A percentile compares a stretch with the other conserved stretches of the same genome.
phyloP scores from a whole-genome alignment of 2,113 vertebrate species.

The Gasterosteus nipponicus region DNA sequence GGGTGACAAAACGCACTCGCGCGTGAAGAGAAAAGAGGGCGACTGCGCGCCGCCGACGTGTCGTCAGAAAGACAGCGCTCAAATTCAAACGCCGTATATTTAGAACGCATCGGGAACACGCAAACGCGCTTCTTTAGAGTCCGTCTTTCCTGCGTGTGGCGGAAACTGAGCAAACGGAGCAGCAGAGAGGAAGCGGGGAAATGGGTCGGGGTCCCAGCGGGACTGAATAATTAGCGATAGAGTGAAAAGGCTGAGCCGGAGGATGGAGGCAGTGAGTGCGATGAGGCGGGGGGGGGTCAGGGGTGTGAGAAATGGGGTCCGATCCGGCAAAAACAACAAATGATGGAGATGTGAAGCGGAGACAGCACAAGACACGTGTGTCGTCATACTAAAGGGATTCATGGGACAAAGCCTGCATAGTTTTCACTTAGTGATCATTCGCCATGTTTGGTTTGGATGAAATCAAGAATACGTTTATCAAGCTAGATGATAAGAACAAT shows the following conservation, averaged over 20 bases:
- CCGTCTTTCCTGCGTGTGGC: background rate
- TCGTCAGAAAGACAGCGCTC: background rate
- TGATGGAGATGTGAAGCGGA: constrained; percentile 23
- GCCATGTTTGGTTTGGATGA: background rate
- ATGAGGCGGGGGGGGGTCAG: background rate
- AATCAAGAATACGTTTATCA: background rate
- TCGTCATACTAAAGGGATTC: background rate
- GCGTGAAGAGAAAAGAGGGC: background rate
- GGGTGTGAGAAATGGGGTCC: constrained; percentile 38
- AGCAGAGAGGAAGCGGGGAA: constrained; percentile 13
- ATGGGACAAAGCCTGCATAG: background rate
- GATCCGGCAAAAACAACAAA: constrained; percentile 15
- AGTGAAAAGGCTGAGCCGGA: background rate
- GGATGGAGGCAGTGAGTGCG: constrained; percentile 23
- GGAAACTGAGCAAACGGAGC: constrained; percentile 26
- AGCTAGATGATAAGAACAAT: background rate
- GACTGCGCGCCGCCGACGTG: background rate
- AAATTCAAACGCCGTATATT: constrained; percentile 13
- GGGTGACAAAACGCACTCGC: constrained; percentile 32
- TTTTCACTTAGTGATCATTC: background rate
- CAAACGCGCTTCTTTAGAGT: background rate
- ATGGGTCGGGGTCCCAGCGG: constrained; percentile 17
- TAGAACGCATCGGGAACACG: background rate
- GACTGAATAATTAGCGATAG: constrained; percentile 39
- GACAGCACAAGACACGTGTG: background rate